Conservation (phyloP, 2,113 vertebrate genomes). For the Dicerorhinus sumatrensis region DNA sequence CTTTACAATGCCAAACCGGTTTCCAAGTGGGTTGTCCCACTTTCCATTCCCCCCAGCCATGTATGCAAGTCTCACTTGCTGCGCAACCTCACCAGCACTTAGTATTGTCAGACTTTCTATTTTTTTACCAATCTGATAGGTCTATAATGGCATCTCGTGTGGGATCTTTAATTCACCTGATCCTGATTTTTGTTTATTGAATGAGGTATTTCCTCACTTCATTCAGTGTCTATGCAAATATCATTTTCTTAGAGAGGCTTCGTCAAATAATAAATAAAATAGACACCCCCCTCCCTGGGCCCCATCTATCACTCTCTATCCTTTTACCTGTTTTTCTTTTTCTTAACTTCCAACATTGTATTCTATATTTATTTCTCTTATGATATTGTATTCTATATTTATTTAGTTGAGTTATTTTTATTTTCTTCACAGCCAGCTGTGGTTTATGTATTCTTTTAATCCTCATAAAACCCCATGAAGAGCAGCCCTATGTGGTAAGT, state of each 20-base stretch:
- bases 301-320: neutral
- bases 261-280: neutral
- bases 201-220: neutral
- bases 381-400: neutral
- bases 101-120: neutral
- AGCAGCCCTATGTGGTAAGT: neutral
- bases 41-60: neutral
- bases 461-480: neutral
- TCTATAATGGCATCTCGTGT: neutral
- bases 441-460: neutral
- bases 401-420: neutral
- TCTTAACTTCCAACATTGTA: neutral
- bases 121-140: too few relatives aligned
- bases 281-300: neutral
- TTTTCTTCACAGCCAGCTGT: neutral
- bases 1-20: neutral
- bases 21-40: neutral
- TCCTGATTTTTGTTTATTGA: neutral
- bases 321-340: neutral
- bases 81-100: neutral
- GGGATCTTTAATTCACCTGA: neutral
- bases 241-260: neutral
- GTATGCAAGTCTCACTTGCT: too few relatives aligned
- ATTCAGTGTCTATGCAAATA: neutral
- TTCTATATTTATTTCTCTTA: neutral